A percentile compares a stretch with the other conserved stretches of the same genome.
These are phyloP conservation scores for Apamea sordens DNA, from an alignment of 2,888 invertebrate genomes.

Conservation along the genomic window DNA sequence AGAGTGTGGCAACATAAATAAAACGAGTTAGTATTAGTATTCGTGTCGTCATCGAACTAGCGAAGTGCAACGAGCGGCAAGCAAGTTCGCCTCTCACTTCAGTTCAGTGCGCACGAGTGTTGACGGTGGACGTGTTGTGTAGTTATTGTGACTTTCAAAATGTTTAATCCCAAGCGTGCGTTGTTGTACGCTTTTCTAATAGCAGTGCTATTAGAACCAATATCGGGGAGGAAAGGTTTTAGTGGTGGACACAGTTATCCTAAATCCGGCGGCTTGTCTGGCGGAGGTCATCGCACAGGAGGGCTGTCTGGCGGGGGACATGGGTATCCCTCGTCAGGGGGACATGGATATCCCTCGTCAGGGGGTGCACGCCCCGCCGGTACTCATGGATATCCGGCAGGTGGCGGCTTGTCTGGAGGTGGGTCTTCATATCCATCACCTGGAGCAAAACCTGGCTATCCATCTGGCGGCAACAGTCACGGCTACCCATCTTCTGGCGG, in stretches of 20 bases:
- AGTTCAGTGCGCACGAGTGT: conserved; percentile 75
- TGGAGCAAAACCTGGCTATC: conserved; percentile 30
- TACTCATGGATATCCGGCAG: conserved; percentile 68
- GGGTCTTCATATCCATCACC: conserved; percentile 43
- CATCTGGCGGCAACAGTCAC: conserved; percentile 27
- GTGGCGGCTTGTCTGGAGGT: conserved; percentile 48
- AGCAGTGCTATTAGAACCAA: conserved; percentile 68
- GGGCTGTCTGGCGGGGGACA: conserved; percentile 71
- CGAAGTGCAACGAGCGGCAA: conserved; percentile 12
- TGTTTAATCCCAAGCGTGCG: conserved; percentile 74
- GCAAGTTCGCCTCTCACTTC: conserved; percentile 49
- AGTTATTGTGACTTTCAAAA: conserved; percentile 65
- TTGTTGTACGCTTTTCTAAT: conserved; percentile 77
- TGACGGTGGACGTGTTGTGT: conserved; percentile 58
- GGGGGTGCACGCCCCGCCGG: conserved; percentile 66
- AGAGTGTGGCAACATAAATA: conserved; percentile 49
- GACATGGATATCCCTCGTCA: conserved; percentile 64
- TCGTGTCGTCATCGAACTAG: conserved; percentile 38
- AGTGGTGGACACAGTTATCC: conserved; percentile 76
- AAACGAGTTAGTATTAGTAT: conserved; percentile 35
- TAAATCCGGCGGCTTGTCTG: conserved; percentile 72
- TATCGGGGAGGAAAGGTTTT: conserved; percentile 70
- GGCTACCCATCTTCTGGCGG: conserved; percentile 31
- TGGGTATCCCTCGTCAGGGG: conserved; percentile 69
- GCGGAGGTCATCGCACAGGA: conserved; percentile 69